These are phyloP conservation scores for Cryptops parisi DNA, from an alignment of 2,888 invertebrate genomes.

Conservation along the genomic window DNA sequence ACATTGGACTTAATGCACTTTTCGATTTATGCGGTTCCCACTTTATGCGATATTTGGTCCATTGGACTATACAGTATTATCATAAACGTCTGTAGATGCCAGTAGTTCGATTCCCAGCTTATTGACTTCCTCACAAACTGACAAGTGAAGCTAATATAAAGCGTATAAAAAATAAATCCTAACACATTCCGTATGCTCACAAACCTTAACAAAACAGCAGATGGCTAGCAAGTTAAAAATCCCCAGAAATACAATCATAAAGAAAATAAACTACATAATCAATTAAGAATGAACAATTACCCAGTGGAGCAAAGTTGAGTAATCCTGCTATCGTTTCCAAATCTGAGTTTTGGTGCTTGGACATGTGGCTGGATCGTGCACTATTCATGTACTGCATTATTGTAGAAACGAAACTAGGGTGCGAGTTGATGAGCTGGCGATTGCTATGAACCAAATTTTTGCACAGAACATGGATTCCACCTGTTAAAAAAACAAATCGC, in stretches of 20 bases:
- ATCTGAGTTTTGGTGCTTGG: constrained; percentile 31
- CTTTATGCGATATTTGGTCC: too few relatives aligned
- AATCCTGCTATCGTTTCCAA: constrained; percentile 54
- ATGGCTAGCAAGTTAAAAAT: too few relatives aligned
- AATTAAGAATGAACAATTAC: constrained; percentile 35
- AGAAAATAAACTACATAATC: not conserved
- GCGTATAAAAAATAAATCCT: too few relatives aligned
- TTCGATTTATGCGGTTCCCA: too few relatives aligned
- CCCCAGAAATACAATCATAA: not conserved
- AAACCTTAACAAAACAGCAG: too few relatives aligned
- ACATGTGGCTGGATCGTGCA: constrained; percentile 27
- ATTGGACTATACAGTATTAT: too few relatives aligned
- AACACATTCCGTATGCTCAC: too few relatives aligned
- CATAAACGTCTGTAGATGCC: too few relatives aligned
- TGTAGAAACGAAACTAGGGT: constrained; percentile 50
- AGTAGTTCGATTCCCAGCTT: too few relatives aligned
- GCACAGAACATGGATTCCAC: constrained; percentile 36
- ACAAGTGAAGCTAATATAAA: too few relatives aligned
- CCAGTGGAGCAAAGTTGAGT: constrained; percentile 79
- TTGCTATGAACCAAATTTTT: constrained; percentile 61
- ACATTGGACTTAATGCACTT: too few relatives aligned
- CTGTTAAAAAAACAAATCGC: constrained; percentile 10
- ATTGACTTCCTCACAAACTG: too few relatives aligned
- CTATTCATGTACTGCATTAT: constrained; percentile 46
- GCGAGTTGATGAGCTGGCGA: constrained; percentile 51